Base-by-base conservation (phyloP, 2,113 vertebrate species). In the Amblyornis subalaris region DNA sequence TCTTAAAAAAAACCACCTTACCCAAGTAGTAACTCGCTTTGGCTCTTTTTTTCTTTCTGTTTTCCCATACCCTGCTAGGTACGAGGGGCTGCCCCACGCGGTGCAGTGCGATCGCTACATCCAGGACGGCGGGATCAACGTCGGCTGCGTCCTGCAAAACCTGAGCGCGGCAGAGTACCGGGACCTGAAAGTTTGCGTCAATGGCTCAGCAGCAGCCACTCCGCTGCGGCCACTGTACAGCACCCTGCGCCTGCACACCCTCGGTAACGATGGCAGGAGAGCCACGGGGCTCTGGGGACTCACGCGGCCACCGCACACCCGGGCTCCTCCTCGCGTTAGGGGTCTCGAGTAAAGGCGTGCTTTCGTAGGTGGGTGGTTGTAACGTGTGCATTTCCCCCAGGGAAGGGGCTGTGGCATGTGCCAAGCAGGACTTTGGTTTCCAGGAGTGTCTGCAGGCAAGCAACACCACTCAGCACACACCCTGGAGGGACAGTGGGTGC, bases 171-270 rank as follows among this genome's bases (percentile, higher is more conserved):
- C 98, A n/a, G 97, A 98, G 14, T 99, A 98, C 88, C 97, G 85
- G n/a, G 97, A 99, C 24, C 98, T 99, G 60, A 98, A 96, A 82
- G 71, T 99, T 8, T 98, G 98, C 83, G 97, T 99, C 47, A 99
- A 99, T 24, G 98, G 98, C 8, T 98, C 98, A 0, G 97, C 97
- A 6, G 35, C 93, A 18, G 77, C 81, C 14, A 87, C 92, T 0
- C 58, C 47, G 9, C 92, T 99, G 33, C 93, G 84, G 88, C 90
- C 98, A 0, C 87, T 94, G 4, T 99, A 98, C 36, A 64, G 91
- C 89, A 97, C 97, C 62, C 95, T 99, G 18, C 98, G 97, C 79
- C 97, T 98, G 55, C 98, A 99, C 80, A 98, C 99, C 96, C 97
- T 98, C 9, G 98, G 99, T 99, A 97, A 94, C 2, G 3, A 6